phyloP scores from a whole-genome alignment of 2,888 invertebrate genomes.

The Conchocele bisecta region DNA sequence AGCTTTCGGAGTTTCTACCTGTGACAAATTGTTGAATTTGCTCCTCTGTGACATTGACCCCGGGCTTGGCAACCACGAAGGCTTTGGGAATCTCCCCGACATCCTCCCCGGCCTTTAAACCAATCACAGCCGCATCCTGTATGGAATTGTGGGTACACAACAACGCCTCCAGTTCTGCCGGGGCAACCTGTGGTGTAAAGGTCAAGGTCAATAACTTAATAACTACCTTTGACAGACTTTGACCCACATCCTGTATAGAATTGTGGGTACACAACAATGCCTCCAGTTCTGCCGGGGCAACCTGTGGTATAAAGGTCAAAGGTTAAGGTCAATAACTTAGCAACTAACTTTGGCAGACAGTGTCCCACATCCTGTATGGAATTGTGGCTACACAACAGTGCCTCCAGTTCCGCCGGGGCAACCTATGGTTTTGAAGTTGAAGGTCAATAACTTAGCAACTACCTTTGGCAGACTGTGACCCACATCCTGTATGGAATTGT shows the following conservation, averaged over 20 bases:
- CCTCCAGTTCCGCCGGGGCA: constrained; percentile 94
- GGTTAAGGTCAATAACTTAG: too few species aligned
- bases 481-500: constrained; percentile 89
- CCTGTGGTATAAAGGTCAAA: constrained; percentile 85
- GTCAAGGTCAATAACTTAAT: too few species aligned
- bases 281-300: constrained; percentile 95
- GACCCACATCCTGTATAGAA: constrained; percentile 90
- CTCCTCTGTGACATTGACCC: constrained; percentile 82
- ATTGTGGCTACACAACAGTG: constrained; percentile 88
- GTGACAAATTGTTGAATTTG: constrained; percentile 84
- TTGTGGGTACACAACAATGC: constrained; percentile 88
- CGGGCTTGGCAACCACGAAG: constrained; percentile 86
- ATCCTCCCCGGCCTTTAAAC: constrained; percentile 82
- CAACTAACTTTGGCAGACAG: constrained; percentile 86
- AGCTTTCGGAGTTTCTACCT: too few species aligned
- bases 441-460: too few species aligned
- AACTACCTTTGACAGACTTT: constrained; percentile 87
- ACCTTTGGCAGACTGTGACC: too few species aligned
- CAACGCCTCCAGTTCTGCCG: constrained; percentile 93
- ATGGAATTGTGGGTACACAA: constrained; percentile 88
- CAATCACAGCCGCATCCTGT: constrained; percentile 91
- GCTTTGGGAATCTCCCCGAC: constrained; percentile 91
- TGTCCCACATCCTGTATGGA: constrained; percentile 91
- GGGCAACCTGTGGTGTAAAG: constrained; percentile 88
- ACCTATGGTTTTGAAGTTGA: too few species aligned